These are phyloP conservation scores for Rutpela maculata DNA, from an alignment of 2,888 invertebrate species.

Conservation along the genomic window DNA sequence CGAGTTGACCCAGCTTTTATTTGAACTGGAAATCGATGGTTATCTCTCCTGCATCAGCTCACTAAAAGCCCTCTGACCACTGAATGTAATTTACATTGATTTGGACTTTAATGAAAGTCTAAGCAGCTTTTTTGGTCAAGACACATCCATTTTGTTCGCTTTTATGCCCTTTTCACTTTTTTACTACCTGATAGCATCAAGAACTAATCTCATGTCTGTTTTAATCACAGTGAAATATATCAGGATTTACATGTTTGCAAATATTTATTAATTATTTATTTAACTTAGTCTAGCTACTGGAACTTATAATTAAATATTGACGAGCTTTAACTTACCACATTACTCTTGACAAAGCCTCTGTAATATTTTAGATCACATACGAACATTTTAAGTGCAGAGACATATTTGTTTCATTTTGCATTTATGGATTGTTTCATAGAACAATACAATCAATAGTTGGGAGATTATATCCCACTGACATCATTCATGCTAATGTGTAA, in stretches of 20 bases:
- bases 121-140: constrained; percentile 62
- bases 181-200: not conserved
- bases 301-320: too few relatives aligned
- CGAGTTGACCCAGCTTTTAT: constrained; percentile 40
- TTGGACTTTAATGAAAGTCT: constrained; percentile 70
- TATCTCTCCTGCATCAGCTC: constrained; percentile 41
- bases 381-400: too few relatives aligned
- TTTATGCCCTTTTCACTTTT: not conserved
- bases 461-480: too few relatives aligned
- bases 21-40: constrained; percentile 41
- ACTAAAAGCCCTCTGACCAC: constrained; percentile 69
- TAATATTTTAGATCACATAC: too few relatives aligned
- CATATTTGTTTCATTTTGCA: too few relatives aligned
- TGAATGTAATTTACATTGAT: constrained; percentile 72
- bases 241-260: not conserved
- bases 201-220: not conserved
- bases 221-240: not conserved
- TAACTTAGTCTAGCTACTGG: not conserved
- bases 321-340: too few relatives aligned
- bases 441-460: too few relatives aligned
- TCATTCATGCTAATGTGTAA: too few relatives aligned
- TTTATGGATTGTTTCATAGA: too few relatives aligned
- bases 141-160: constrained; percentile 16
- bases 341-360: too few relatives aligned
- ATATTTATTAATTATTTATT: not conserved